Conservation (phyloP, 2,113 vertebrate species). For the Micromys minutus region DNA sequence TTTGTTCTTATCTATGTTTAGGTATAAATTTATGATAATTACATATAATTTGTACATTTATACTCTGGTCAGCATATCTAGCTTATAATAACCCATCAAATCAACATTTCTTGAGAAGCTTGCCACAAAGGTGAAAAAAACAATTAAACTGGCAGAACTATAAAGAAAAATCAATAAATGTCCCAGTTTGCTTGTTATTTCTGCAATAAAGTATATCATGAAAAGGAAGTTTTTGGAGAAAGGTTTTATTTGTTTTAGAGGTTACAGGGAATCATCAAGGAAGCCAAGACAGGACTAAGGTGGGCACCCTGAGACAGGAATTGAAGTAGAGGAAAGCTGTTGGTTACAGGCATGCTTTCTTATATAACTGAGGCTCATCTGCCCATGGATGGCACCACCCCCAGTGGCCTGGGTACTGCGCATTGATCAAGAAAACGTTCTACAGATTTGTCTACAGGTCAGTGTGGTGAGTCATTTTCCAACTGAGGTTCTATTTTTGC, state of each 20-base stretch:
- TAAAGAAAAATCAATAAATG: background rate
- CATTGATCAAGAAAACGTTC: background rate
- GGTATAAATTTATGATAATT: background rate
- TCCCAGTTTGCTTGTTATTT: background rate
- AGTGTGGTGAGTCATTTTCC: background rate
- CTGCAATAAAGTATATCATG: background rate
- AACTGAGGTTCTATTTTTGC: background rate
- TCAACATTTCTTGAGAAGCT: background rate
- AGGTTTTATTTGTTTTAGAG: background rate
- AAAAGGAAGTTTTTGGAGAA: background rate
- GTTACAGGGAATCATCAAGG: background rate
- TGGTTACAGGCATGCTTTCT: background rate
- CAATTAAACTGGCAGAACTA: background rate
- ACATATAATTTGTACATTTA: background rate
- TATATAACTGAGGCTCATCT: background rate
- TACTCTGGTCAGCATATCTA: background rate
- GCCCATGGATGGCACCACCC: background rate
- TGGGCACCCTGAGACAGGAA: background rate
- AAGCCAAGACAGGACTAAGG: too few species aligned
- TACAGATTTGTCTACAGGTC: background rate
- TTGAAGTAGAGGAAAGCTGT: background rate
- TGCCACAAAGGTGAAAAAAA: background rate
- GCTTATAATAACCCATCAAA: background rate
- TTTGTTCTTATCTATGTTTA: background rate
- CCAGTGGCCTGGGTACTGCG: background rate